These are phyloP conservation scores for Cynoglossus semilaevis DNA, from an alignment of 2,113 vertebrate species.

Conservation along the genomic window DNA sequence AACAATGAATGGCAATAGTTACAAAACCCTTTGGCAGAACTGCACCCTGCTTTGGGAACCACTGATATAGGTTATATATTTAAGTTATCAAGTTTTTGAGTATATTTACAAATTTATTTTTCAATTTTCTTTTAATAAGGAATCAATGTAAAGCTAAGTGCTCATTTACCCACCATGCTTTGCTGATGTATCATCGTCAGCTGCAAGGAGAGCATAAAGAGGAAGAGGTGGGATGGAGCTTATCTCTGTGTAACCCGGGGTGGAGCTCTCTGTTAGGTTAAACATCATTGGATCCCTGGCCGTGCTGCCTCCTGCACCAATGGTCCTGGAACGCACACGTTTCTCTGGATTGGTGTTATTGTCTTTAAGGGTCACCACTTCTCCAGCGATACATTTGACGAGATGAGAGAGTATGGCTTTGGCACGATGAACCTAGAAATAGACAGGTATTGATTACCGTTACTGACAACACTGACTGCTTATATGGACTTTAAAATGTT, in stretches of 20 bases:
- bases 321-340: constrained; percentile 86
- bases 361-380: constrained; percentile 88
- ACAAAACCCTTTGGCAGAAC: too few relatives aligned
- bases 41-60: too few relatives aligned
- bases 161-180: constrained; percentile 58
- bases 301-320: constrained; percentile 92
- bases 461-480: not conserved
- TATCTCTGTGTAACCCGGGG: constrained; percentile 90
- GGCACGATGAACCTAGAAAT: constrained; percentile 76
- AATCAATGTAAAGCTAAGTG: not conserved
- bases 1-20: too few relatives aligned
- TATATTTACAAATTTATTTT: not conserved
- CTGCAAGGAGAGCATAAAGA: constrained; percentile 90
- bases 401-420: constrained; percentile 96
- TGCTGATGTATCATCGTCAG: constrained; percentile 83
- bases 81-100: too few relatives aligned
- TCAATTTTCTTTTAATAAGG: not conserved
- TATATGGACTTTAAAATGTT: too few relatives aligned
- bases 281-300: constrained; percentile 87
- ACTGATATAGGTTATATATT: too few relatives aligned
- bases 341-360: constrained; percentile 78
- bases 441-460: constrained; percentile 4
- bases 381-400: constrained; percentile 96
- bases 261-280: constrained; percentile 80
- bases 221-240: constrained; percentile 94